Base-by-base conservation (phyloP, 1,140 invertebrate genomes). In the Aphelenchoides besseyi region DNA sequence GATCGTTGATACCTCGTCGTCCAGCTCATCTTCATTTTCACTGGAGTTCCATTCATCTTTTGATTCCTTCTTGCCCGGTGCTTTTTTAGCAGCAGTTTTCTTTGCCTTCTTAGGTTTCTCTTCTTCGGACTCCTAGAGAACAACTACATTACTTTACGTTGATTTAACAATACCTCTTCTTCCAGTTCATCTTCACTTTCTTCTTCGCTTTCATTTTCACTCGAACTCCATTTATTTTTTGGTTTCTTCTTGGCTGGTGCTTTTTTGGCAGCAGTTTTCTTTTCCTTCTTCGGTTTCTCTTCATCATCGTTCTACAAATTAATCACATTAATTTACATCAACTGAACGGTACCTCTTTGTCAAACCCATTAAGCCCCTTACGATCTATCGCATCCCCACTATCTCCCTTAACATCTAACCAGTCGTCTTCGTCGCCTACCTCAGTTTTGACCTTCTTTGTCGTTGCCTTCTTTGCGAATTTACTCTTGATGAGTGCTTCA, bases 401-500 rank as follows among this genome's bases (percentile, higher is more conserved):
- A n/a, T n/a, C n/a, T n/a, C n/a, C n/a, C n/a, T n/a, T n/a, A n/a
- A n/a, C n/a, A n/a, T n/a, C n/a, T n/a, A n/a, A n/a, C n/a, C n/a
- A 12, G 41, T 48, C 41, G 41, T 48, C 41, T 23, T 48, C 41
- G 41, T 48, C 41, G 41, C 41, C 41, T 16, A 48, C 41, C 55
- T 59, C 18, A 29, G 55, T 23, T 23, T 59, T 59, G 5, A 8
- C 18, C 32, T 59, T 59, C 55, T 59, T 59, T 33, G 55, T 5
- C 37, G 37, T 41, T 41, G n/a, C n/a, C 41, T 48, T 23, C 41
- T 48, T 48, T 12, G 41, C 41, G 41, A 77, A 77, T 32, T 76
- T 74, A 18, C 41, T 41, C 36, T 76, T 74, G 64, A 74, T 12
- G 41, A 48, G 41, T 12, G 23, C 41, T 12, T 16, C 41, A 23